Evolutionary conservation across 2,888 invertebrate genomes (phyloP).

Genomic region (Ormia ochracea): DNA sequence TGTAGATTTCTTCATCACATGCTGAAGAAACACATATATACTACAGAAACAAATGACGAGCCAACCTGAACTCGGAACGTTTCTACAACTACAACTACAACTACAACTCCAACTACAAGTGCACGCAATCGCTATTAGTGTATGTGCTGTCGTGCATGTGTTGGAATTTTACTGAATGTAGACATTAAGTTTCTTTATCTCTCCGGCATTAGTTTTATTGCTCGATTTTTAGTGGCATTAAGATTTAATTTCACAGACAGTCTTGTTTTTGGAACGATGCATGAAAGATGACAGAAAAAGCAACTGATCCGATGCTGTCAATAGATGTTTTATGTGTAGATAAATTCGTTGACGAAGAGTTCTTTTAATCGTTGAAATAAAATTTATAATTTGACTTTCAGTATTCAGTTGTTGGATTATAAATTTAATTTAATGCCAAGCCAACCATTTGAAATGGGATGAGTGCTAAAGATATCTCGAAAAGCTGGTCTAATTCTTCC

Average conservation of each 20-base stretch:
- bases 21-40: not conserved
- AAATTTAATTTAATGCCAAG: not conserved
- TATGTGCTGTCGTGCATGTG: not conserved
- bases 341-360: not conserved
- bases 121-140: not conserved
- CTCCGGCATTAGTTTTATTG: slow-evolving; percentile 51
- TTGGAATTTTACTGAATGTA: slow-evolving; percentile 7
- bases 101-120: not conserved
- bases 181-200: slow-evolving; percentile 38
- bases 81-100: no score
- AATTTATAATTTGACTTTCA: not conserved
- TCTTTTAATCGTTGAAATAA: slow-evolving; percentile 1
- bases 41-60: not conserved
- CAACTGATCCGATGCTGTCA: not conserved
- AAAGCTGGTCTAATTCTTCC: no score
- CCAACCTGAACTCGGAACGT: no score
- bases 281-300: not conserved
- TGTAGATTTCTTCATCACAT: slow-evolving; percentile 18
- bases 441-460: no score
- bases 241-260: slow-evolving; percentile 57
- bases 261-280: not conserved
- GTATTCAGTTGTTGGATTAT: not conserved
- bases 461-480: no score
- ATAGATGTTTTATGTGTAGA: not conserved
- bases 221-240: slow-evolving; percentile 57